Percentiles rank a stretch among this genome's conserved stretches.
phyloP scores from a whole-genome alignment of 2,797 vertebrate species.

The Avahi laniger region DNA sequence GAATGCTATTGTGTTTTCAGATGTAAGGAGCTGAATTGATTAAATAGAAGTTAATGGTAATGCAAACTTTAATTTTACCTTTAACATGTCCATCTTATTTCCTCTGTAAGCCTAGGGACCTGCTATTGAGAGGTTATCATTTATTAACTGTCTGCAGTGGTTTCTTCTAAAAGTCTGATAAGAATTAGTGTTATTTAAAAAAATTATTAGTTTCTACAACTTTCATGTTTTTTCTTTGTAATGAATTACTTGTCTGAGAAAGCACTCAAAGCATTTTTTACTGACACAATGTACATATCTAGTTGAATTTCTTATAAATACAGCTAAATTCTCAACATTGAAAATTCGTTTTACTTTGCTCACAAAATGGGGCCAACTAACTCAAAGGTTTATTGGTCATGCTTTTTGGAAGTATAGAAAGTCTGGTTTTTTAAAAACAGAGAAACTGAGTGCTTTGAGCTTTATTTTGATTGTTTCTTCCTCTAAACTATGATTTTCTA shows the following conservation, averaged over 20 bases:
- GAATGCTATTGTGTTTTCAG: not conserved
- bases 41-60: conserved; percentile 73
- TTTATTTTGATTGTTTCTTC: conserved; percentile 36
- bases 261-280: not conserved
- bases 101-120: conserved; percentile 42
- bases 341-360: conserved; percentile 52
- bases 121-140: conserved; percentile 37
- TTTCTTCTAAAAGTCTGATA: conserved; percentile 31
- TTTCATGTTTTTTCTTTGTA: conserved; percentile 50
- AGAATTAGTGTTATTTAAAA: conserved; percentile 48
- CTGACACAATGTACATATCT: conserved; percentile 13
- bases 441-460: not conserved
- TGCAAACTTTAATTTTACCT: conserved; percentile 59
- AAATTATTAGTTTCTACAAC: conserved; percentile 42
- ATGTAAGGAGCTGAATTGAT: conserved; percentile 43
- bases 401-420: conserved; percentile 7
- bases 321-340: not conserved
- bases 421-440: not conserved
- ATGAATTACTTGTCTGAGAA: conserved; percentile 48
- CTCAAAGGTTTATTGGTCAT: not conserved
- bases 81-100: conserved; percentile 53
- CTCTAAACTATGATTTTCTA: conserved; percentile 51
- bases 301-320: conserved; percentile 54
- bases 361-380: conserved; percentile 2
- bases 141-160: conserved; percentile 60